phyloP scores from a whole-genome alignment of 2,113 vertebrate genomes.

The Proterorhinus semilunaris region DNA sequence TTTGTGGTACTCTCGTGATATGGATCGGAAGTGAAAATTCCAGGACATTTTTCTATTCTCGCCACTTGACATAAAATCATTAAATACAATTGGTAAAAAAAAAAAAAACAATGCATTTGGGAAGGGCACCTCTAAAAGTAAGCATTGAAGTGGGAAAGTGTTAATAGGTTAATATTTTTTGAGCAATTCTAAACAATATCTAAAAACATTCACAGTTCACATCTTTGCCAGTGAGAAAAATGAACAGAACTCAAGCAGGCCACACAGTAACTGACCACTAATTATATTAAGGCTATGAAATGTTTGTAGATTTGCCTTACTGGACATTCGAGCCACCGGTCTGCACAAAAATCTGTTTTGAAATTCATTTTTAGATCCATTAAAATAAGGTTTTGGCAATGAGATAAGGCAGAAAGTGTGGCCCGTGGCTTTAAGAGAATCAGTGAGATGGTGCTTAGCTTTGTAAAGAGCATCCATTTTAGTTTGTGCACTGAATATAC shows the following conservation, averaged over 20 bases:
- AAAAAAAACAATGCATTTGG: not conserved
- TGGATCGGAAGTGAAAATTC: conserved; percentile 26
- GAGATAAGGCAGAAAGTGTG: not conserved
- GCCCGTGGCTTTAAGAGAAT: no score
- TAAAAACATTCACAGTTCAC: conserved; percentile 64
- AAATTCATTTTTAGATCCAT: conserved; percentile 15
- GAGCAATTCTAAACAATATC: conserved; percentile 29
- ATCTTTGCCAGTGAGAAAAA: conserved; percentile 33
- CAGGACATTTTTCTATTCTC: conserved; percentile 34
- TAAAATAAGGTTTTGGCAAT: conserved; percentile 10
- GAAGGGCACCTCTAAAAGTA: conserved; percentile 28
- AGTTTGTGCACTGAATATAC: no score
- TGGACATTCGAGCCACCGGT: conserved; percentile 14
- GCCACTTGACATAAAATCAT: conserved; percentile 21
- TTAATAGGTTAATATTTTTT: conserved; percentile 18
- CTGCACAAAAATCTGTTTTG: conserved; percentile 41
- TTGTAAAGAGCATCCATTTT: no score
- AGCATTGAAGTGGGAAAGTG: conserved; percentile 12
- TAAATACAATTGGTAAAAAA: conserved; percentile 34
- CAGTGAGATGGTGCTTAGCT: no score
- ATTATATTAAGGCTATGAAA: conserved; percentile 24
- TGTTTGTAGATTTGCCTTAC: not conserved
- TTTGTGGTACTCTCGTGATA: conserved; percentile 41
- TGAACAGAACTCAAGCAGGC: conserved; percentile 37
- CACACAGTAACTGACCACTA: conserved; percentile 17